These are phyloP conservation scores for Lordiphosa stackelbergi DNA, from an alignment of 1,140 invertebrate genomes.

Conservation along the genomic window DNA sequence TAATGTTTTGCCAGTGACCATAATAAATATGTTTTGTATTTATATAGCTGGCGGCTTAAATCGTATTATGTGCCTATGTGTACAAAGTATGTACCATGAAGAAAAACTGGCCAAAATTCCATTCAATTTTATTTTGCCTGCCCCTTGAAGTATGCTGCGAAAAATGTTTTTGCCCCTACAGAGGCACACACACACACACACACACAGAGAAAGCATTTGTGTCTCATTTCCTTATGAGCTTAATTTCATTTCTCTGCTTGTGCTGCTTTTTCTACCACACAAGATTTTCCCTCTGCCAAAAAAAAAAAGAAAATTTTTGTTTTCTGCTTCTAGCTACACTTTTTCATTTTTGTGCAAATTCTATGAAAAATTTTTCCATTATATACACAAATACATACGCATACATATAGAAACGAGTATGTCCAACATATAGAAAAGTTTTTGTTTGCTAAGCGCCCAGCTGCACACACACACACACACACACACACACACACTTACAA, in stretches of 20 bases:
- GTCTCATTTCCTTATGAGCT: constrained; percentile 74
- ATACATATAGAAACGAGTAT: constrained; percentile 9
- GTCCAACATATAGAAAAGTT: constrained; percentile 38
- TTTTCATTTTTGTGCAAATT: constrained; percentile 77
- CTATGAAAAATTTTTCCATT: constrained; percentile 77
- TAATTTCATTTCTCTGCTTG: constrained; percentile 67
- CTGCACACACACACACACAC: constrained; percentile 21
- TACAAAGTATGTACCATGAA: constrained; percentile 10
- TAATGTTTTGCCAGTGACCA: constrained; percentile 10
- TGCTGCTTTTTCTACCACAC: constrained; percentile 9
- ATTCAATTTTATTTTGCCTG: constrained; percentile 53
- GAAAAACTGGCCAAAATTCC: constrained; percentile 31
- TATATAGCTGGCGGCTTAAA: constrained; percentile 51
- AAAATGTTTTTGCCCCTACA: constrained; percentile 51
- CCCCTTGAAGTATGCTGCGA: constrained; percentile 54
- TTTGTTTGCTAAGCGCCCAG: constrained; percentile 59
- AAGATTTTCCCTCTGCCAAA: constrained; percentile 11
- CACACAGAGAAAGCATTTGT: constrained; percentile 51
- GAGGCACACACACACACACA: constrained; percentile 31
- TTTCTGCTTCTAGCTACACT: constrained; percentile 48
- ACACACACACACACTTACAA: constrained; percentile 49
- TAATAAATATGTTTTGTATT: constrained; percentile 6
- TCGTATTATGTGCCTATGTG: constrained; percentile 33
- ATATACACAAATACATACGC: constrained; percentile 58
- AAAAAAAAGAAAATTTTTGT: constrained; percentile 1